Evolutionary conservation across 2,113 vertebrate genomes (phyloP), one percentile per base, ranked within the genome.

Genomic region (Leptodactylus fuscus): DNA sequence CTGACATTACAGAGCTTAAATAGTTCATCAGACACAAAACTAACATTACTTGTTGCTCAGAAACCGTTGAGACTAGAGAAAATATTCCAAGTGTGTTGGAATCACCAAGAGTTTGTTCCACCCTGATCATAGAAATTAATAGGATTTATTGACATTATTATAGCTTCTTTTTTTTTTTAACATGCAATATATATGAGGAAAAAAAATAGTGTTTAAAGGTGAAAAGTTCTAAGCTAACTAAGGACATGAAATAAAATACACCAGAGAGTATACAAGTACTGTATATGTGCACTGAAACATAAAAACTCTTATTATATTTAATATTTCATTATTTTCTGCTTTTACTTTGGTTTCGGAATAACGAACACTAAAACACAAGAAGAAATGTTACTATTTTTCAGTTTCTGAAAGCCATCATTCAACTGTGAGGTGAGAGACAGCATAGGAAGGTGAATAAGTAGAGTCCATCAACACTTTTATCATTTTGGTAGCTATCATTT

Each of bases 401-500:
- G 4, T 55, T 82, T 73, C 36, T 44, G 46, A 60, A 71, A 74
- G 6, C 24, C 53, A 48, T 22, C 46, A 69, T 69, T 78, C 29
- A 67, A 38, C 20, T 27, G n/a, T 36, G 44, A 73, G 38, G 65
- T 34, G 24, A 71, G 36, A 86, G 77, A 73, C 51, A 73, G 29
- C 67, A 46, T 32, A 48, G 46, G 49, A 86, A 86, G 62, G 1
- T 55, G 0, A 1, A 24, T 85, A 62, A 41, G 84, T 88, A 80
- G 36, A 88, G 81, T 87, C 48, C 73, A 16, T 86, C 18, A 71
- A 18, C 83, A 10, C 11, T 88, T 88, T 87, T 83, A 84, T 7
- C 32, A 81, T 36, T 83, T 88, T 87, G 84, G 55, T 81, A 90
- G 84, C 44, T 10, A 71, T 77, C 0, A 24, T 85, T 16, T 49